Percentiles rank a stretch among this genome's conserved stretches.
Evolutionary conservation across 2,113 vertebrate genomes (phyloP).

Genomic region (Takifugu bimaculatus): DNA sequence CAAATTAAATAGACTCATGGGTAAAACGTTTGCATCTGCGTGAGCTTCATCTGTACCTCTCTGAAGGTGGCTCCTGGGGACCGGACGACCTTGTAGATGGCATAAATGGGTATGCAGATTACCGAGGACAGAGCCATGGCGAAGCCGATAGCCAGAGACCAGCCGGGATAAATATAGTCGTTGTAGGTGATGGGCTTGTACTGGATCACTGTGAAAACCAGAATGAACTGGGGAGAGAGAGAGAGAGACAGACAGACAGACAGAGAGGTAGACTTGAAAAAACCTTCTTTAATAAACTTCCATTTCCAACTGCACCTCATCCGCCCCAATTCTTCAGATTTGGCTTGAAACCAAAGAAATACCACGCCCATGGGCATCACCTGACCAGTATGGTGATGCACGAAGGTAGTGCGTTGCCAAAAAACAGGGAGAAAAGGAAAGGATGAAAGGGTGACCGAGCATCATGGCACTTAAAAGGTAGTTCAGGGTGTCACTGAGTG

Average conservation of each 20-base stretch:
- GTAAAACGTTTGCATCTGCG: background rate
- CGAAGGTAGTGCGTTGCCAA: too few species aligned
- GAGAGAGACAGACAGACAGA: background rate
- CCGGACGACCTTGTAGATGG: conserved; percentile 83
- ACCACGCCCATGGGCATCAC: too few species aligned
- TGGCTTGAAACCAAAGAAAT: too few species aligned
- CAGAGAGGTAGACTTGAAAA: too few species aligned
- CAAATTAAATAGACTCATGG: too few species aligned
- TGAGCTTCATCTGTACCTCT: conserved; percentile 76
- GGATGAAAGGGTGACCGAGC: background rate
- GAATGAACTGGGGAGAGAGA: conserved; percentile 83
- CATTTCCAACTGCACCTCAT: too few species aligned
- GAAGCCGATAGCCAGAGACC: conserved; percentile 92
- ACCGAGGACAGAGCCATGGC: conserved; percentile 94
- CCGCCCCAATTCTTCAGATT: too few species aligned
- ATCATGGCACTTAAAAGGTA: background rate
- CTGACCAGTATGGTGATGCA: too few species aligned
- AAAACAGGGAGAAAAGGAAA: background rate
- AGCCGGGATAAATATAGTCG: conserved; percentile 86
- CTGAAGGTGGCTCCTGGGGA: conserved; percentile 87
- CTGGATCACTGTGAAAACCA: conserved; percentile 97
- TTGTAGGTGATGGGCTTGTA: conserved; percentile 96
- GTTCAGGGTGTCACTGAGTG: too few species aligned
- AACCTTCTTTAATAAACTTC: too few species aligned
- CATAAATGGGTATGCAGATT: conserved; percentile 93